Evolutionary conservation across 2,888 invertebrate genomes (phyloP).

Genomic region (Andrena fulva): DNA sequence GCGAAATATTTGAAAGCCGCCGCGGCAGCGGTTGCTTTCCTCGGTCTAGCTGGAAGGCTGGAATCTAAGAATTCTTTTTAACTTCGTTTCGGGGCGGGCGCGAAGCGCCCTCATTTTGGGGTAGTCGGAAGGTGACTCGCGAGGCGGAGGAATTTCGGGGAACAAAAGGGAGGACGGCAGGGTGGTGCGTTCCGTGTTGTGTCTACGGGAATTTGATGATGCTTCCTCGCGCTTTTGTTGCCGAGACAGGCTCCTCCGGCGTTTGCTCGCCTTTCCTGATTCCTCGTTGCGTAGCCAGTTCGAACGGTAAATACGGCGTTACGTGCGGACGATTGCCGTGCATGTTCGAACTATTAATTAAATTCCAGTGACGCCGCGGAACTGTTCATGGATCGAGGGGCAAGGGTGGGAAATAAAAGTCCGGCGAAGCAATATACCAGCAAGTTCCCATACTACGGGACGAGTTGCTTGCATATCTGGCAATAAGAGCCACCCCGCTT

Average conservation of each 20-base stretch:
- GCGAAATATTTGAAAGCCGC: constrained; percentile 20
- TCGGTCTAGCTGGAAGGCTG: neutral
- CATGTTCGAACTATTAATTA: constrained; percentile 38
- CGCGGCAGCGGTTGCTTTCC: neutral
- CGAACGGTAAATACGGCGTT: neutral
- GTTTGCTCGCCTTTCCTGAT: neutral
- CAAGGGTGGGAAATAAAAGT: constrained; percentile 9
- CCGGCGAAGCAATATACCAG: constrained; percentile 24
- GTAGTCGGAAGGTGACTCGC: too few relatives aligned
- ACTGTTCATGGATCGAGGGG: neutral
- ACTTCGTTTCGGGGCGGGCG: too few relatives aligned
- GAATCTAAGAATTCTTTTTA: neutral
- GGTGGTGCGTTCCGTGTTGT: neutral
- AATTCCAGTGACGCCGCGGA: constrained; percentile 24
- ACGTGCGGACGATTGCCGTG: neutral
- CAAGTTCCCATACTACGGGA: constrained; percentile 14
- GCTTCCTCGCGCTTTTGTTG: neutral
- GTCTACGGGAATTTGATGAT: neutral
- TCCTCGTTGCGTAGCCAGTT: neutral
- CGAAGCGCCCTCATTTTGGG: too few relatives aligned
- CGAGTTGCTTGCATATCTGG: constrained; percentile 10
- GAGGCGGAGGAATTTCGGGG: too few relatives aligned
- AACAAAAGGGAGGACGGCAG: too few relatives aligned
- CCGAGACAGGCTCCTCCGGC: neutral
- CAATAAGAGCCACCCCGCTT: neutral